A percentile compares a stretch with the other conserved stretches of the same genome.
Conservation (phyloP, 2,113 vertebrate species). For the Panurus biarmicus region DNA sequence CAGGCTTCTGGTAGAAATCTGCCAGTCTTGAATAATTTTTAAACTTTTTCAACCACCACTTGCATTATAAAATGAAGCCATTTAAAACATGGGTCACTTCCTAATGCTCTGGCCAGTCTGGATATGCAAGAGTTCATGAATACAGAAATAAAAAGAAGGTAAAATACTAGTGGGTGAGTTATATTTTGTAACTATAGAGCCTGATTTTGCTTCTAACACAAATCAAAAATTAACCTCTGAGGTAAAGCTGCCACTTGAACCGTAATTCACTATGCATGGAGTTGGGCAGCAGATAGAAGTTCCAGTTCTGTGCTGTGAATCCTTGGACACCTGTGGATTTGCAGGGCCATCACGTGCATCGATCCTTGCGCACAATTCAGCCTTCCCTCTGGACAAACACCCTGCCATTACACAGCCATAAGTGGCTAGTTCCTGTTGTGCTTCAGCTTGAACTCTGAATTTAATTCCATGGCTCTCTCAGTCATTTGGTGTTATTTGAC, state of each 20-base stretch:
- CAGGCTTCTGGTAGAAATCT: not conserved
- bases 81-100: not conserved
- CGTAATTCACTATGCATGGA: not conserved
- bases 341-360: rapidly evolving
- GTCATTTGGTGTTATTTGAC: not conserved
- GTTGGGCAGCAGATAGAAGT: not conserved
- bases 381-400: not conserved
- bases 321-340: not conserved
- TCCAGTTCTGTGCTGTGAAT: rapidly evolving
- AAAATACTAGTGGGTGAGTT: not conserved
- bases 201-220: not conserved
- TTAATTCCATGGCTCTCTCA: not conserved
- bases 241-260: not conserved
- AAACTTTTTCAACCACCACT: not conserved
- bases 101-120: not conserved
- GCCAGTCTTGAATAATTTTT: not conserved
- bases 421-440: not conserved
- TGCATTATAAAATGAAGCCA: not conserved
- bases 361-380: not conserved
- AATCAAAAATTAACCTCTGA: not conserved
- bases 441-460: not conserved
- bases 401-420: not conserved
- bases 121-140: not conserved
- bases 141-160: not conserved
- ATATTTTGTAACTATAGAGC: not conserved